Conservation (phyloP, 2,113 vertebrate species). For the Cyanoramphus novaezelandiae region DNA sequence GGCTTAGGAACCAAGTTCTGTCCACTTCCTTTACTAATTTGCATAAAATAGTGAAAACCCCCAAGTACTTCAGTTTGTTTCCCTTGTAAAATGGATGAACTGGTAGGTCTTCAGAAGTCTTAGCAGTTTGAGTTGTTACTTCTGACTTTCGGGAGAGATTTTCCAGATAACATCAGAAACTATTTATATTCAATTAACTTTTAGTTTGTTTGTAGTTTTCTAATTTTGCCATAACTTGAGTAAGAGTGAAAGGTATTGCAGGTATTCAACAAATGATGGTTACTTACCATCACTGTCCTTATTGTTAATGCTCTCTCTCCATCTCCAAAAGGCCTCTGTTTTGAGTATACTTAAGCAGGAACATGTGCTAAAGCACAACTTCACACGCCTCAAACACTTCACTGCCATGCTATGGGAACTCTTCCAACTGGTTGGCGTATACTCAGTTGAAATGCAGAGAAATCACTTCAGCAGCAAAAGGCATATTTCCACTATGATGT, state of each 20-base stretch:
- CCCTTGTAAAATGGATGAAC: not conserved
- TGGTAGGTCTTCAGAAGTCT: not conserved
- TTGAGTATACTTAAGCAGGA: not conserved
- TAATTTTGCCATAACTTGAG: not conserved
- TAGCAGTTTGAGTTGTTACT: not conserved
- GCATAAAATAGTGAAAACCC: not conserved
- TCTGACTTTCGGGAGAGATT: not conserved
- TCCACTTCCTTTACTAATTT: not conserved
- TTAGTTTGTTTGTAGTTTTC: not conserved
- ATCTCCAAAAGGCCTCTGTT: not conserved
- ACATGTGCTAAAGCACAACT: not conserved
- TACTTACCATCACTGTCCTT: not conserved
- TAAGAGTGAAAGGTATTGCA: not conserved
- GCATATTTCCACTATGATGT: not conserved
- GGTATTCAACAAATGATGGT: not conserved
- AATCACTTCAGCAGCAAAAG: constrained; percentile 24
- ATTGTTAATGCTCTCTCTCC: not conserved
- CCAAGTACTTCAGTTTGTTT: not conserved
- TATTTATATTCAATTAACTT: not conserved
- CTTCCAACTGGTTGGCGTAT: not conserved
- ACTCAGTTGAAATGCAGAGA: not conserved
- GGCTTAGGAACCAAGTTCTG: not conserved
- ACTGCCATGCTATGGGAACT: constrained; percentile 8
- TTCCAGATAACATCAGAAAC: not conserved
- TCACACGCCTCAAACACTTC: constrained; percentile 1